These are phyloP conservation scores for Exocentrus adspersus DNA, from an alignment of 2,888 invertebrate genomes.

Conservation along the genomic window DNA sequence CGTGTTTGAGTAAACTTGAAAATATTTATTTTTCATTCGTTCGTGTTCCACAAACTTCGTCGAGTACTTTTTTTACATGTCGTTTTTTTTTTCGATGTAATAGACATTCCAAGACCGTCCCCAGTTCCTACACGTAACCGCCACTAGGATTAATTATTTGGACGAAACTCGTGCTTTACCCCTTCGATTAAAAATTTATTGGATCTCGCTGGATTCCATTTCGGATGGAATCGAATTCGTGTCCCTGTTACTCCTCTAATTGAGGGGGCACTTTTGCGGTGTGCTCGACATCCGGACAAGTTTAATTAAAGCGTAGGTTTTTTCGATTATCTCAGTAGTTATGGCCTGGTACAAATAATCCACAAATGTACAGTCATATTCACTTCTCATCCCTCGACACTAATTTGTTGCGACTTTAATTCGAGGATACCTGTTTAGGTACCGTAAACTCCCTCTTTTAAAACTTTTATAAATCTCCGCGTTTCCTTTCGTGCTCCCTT, in stretches of 20 bases:
- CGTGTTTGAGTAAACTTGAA: too few species aligned
- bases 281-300: not conserved
- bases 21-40: too few species aligned
- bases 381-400: not conserved
- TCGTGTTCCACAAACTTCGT: too few species aligned
- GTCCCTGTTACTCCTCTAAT: slow-evolving; percentile 10
- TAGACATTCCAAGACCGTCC: not conserved
- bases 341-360: too few species aligned
- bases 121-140: slow-evolving; percentile 15
- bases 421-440: not conserved
- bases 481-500: slow-evolving; percentile 3
- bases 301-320: slow-evolving; percentile 4
- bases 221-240: slow-evolving; percentile 1
- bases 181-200: slow-evolving; percentile 18
- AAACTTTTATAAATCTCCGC: slow-evolving; percentile 18
- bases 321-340: too few species aligned
- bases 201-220: slow-evolving; percentile 10
- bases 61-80: too few species aligned
- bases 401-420: not conserved
- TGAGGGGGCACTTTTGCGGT: not conserved
- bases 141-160: slow-evolving; percentile 16
- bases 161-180: not conserved
- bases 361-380: too few species aligned
- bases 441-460: not conserved
- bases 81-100: not conserved